A percentile compares a stretch with the other conserved stretches of the same genome.
These are phyloP conservation scores for Heterochromis multidens DNA, from an alignment of 2,113 vertebrate species.

Conservation along the genomic window DNA sequence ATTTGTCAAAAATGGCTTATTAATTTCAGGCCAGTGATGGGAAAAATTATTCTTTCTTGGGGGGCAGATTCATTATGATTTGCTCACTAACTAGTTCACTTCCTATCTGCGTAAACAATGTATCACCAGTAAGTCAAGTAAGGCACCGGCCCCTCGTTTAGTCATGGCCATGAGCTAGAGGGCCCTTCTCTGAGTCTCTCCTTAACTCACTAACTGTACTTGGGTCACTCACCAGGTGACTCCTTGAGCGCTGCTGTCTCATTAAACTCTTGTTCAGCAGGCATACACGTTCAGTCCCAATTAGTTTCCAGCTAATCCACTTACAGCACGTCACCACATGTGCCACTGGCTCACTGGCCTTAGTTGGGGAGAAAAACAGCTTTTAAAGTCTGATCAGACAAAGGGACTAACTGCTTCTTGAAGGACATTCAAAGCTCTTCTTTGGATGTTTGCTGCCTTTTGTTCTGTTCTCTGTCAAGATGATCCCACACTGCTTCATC, in stretches of 20 bases:
- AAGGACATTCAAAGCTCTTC: background rate
- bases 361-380: background rate
- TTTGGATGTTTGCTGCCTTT: background rate
- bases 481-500: background rate
- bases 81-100: background rate
- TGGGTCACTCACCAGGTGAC: background rate
- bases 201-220: background rate
- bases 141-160: background rate
- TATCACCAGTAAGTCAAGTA: background rate
- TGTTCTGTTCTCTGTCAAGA: background rate
- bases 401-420: background rate
- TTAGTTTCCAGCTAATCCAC: background rate
- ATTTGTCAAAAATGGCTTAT: background rate
- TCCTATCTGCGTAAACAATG: background rate
- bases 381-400: background rate
- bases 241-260: background rate
- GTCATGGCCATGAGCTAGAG: background rate
- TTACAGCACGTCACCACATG: background rate
- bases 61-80: background rate
- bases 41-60: background rate
- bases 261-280: background rate
- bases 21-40: background rate
- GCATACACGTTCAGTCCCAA: background rate
- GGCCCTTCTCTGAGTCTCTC: background rate
- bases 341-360: background rate